Percentiles rank a stretch among this genome's conserved stretches.
These are phyloP conservation scores for Drosophila bifasciata DNA, from an alignment of 1,140 invertebrate species.

Conservation along the genomic window DNA sequence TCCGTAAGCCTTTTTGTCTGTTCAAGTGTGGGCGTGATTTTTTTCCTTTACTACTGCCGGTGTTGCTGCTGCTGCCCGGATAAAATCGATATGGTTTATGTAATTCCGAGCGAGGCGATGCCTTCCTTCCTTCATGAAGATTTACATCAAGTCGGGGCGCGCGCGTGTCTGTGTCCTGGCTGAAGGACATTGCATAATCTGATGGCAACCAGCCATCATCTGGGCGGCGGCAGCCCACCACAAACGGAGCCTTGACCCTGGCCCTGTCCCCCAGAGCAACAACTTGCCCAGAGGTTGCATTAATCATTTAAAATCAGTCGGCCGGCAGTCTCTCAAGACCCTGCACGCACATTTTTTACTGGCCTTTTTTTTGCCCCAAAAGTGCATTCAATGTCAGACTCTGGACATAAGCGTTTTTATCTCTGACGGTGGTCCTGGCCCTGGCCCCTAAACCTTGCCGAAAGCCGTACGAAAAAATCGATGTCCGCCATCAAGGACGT, in stretches of 20 bases:
- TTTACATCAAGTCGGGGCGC: conserved; percentile 60
- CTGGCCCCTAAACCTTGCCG: conserved; percentile 46
- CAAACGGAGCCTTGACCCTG: conserved; percentile 71
- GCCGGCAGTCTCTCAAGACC: conserved; percentile 6
- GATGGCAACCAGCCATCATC: conserved; percentile 19
- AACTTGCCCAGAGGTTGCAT: conserved; percentile 38
- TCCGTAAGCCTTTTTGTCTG: conserved; percentile 16
- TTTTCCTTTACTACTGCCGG: conserved; percentile 6
- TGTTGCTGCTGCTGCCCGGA: conserved; percentile 36
- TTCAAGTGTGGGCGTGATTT: conserved; percentile 21
- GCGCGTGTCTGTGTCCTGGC: conserved; percentile 30
- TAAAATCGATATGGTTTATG: conserved; percentile 78
- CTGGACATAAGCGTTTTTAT: conserved; percentile 17
- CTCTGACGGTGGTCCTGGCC: conserved; percentile 30
- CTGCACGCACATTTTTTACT: conserved; percentile 4
- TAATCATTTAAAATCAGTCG: conserved; percentile 33
- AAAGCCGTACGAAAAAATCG: conserved; percentile 38
- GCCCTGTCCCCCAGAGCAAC: conserved; percentile 37
- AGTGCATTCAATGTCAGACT: conserved; percentile 2
- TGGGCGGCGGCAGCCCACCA: conserved; percentile 30
- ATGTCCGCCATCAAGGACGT: conserved; percentile 37
- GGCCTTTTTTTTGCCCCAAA: not conserved
- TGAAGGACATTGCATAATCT: conserved; percentile 74
- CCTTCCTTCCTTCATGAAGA: conserved; percentile 63
- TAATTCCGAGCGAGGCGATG: conserved; percentile 57